Conservation (phyloP, 2,888 invertebrate species). For the Cryptops parisi region DNA sequence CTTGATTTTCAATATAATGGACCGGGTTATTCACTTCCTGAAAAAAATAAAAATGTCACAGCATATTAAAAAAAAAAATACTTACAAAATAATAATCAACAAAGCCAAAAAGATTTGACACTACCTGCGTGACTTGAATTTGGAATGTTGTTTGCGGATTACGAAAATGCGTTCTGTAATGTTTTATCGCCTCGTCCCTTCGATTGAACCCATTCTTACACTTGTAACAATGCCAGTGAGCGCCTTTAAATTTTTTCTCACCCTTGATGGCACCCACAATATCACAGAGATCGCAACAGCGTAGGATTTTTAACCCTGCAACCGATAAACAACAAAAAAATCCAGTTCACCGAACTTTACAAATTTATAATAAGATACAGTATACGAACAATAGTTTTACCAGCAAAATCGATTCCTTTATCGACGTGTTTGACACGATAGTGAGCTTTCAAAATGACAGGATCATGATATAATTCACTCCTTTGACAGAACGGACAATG, state of each 20-base stretch:
- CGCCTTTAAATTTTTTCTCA: constrained; percentile 32
- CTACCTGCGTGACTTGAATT: constrained; percentile 30
- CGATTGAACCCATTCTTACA: constrained; percentile 32
- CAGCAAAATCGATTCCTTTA: constrained; percentile 33
- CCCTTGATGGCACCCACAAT: constrained; percentile 33
- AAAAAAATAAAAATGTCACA: not conserved
- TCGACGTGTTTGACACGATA: constrained; percentile 33
- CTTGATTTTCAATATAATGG: constrained; percentile 12
- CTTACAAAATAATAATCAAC: not conserved
- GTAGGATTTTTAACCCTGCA: constrained; percentile 29
- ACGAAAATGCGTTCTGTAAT: constrained; percentile 32
- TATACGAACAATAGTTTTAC: constrained; percentile 21
- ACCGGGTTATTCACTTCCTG: constrained; percentile 15
- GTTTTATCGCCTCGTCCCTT: constrained; percentile 32
- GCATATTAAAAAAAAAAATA: too few relatives aligned
- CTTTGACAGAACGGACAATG: constrained; percentile 33
- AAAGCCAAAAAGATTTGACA: too few relatives aligned
- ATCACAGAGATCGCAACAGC: constrained; percentile 32
- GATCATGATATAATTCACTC: constrained; percentile 29
- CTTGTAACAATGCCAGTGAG: constrained; percentile 33
- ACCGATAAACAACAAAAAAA: too few relatives aligned
- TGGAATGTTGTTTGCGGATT: constrained; percentile 33
- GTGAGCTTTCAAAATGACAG: constrained; percentile 31
- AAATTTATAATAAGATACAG: not conserved
- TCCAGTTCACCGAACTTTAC: too few relatives aligned